Evolutionary conservation across 92 coral and sea anemone genomes (phyloP).

Genomic region (Actinernus sp.): DNA sequence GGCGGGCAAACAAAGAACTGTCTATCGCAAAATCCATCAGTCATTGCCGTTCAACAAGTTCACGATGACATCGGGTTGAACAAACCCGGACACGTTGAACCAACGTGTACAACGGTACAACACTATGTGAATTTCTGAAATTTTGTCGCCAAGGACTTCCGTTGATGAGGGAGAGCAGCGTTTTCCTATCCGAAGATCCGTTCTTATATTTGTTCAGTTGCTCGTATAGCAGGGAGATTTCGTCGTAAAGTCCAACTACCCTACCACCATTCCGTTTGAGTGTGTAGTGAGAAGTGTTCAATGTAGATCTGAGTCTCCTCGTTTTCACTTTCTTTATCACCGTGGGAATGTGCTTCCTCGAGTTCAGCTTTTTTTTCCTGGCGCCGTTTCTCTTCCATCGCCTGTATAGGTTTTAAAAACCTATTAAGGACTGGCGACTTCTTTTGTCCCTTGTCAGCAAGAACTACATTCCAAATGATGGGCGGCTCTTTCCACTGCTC

Average conservation of each 20-base stretch:
- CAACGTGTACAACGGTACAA: conserved; percentile 36
- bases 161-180: conserved; percentile 47
- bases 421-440: conserved; percentile 65
- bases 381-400: conserved; percentile 2
- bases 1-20: conserved; percentile 72
- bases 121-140: conserved; percentile 50
- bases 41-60: conserved; percentile 51
- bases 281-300: conserved; percentile 58
- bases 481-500: conserved; percentile 56
- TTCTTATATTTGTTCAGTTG: conserved; percentile 62
- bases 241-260: conserved; percentile 73
- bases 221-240: conserved; percentile 64
- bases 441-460: conserved; percentile 70
- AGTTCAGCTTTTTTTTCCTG: conserved; percentile 3
- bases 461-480: conserved; percentile 65
- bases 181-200: conserved; percentile 62
- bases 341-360: too few species aligned
- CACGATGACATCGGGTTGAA: conserved; percentile 60
- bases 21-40: conserved; percentile 56
- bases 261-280: conserved; percentile 55
- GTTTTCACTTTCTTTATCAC: conserved; percentile 12
- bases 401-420: conserved; percentile 44
- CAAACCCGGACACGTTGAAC: conserved; percentile 69
- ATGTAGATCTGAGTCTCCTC: conserved; percentile 41
- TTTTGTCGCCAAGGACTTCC: conserved; percentile 49